phyloP scores from a whole-genome alignment of 2,113 vertebrate genomes.

The Hiodon alosoides region DNA sequence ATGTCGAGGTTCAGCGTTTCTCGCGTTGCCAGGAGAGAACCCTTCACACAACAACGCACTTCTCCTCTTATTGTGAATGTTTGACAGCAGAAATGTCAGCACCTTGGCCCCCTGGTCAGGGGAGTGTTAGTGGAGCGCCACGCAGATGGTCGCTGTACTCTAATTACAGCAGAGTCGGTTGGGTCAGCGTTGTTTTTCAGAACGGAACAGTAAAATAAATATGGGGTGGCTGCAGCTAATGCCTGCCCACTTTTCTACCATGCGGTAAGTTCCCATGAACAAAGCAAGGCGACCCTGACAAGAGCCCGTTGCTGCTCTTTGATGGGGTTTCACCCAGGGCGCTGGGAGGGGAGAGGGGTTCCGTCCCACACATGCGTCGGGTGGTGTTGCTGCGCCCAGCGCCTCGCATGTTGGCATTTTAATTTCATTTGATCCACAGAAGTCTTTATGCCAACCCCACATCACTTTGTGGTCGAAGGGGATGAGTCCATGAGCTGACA shows the following conservation, averaged over 20 bases:
- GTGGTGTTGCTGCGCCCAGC: conserved; percentile 27
- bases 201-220: no score
- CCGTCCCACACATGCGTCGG: conserved; percentile 31
- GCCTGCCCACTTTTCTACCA: conserved; percentile 31
- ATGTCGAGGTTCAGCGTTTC: no score
- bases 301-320: conserved; percentile 22
- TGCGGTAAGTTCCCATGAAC: conserved; percentile 37
- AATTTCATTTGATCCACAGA: conserved; percentile 46
- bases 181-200: no score
- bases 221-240: not conserved
- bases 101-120: no score
- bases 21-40: no score
- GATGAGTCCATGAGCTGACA: conserved; percentile 37
- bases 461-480: conserved; percentile 27
- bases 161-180: no score
- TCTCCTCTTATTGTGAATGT: no score
- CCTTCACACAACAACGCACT: no score
- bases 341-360: conserved; percentile 20
- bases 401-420: conserved; percentile 36
- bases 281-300: conserved; percentile 33
- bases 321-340: conserved; percentile 14
- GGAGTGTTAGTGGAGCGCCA: no score
- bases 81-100: no score
- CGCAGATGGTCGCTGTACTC: no score
- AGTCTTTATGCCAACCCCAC: conserved; percentile 32